phyloP scores from a whole-genome alignment of 1,140 invertebrate species.

The Pogonomyrmex californicus region DNA sequence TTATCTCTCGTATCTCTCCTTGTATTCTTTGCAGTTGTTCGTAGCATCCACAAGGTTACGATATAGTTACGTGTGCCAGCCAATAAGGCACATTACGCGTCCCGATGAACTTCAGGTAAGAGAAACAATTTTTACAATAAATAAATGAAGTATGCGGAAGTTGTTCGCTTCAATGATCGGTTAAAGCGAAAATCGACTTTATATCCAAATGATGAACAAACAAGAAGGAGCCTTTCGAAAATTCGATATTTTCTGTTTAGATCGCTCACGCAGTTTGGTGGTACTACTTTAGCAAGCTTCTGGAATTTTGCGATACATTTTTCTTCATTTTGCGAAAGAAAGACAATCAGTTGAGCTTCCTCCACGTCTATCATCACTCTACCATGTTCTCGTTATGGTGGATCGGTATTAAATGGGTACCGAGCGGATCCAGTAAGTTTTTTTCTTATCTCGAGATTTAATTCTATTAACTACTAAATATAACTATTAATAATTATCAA shows the following conservation, averaged over 20 bases:
- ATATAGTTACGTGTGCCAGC: constrained; percentile 97
- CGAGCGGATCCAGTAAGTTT: constrained; percentile 95
- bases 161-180: background rate
- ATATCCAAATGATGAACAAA: background rate
- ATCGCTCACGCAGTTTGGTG: constrained; percentile 98
- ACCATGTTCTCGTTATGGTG: constrained; percentile 98
- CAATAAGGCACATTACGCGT: constrained; percentile 93
- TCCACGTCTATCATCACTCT: constrained; percentile 97
- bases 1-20: constrained; percentile 15
- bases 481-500: too few species aligned
- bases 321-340: constrained; percentile 97
- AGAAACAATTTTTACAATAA: background rate
- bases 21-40: constrained; percentile 88
- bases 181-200: background rate
- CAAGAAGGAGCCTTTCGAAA: background rate
- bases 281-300: constrained; percentile 98
- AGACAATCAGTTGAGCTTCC: constrained; percentile 94
- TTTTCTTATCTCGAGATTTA: background rate
- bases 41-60: constrained; percentile 91
- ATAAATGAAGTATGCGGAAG: background rate
- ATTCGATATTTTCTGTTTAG: constrained; percentile 85
- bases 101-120: constrained; percentile 94
- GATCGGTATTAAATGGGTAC: constrained; percentile 98
- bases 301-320: constrained; percentile 97
- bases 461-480: background rate